Base-by-base conservation (phyloP, 2,888 invertebrate species). In the Drosophila lutescens region DNA sequence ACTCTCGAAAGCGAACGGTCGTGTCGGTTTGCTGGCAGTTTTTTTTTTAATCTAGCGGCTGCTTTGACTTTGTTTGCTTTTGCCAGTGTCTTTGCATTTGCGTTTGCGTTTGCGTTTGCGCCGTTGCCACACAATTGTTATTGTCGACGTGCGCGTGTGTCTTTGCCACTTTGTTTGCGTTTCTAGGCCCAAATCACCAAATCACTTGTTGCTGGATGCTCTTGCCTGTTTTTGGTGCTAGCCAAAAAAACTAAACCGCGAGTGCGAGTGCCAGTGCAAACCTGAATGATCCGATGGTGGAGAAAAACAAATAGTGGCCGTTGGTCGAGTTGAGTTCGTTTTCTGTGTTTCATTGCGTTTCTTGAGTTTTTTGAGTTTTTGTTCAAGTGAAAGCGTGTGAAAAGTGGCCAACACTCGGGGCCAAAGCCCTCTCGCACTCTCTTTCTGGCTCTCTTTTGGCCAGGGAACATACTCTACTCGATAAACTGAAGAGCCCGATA, bases 371-470 rank as follows among this genome's bases (percentile, higher is more conserved):
- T 44, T 49, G 49, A 17, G 32, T 49, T 75, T 68, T 60, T 68
- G 51, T 76, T 54, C 56, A 74, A 86, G 83, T 84, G 83, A 84
- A 84, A 84, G 83, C 86, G 83, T 86, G 83, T 81, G 83, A 86
- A 83, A 80, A 79, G 75, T 61, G 70, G 63, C 46, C 56, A 59
- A 55, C 43, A 23, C 54, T 50, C 62, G 63, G 76, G 79, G 73
- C 56, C 59, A 62, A 63, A 54, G 44, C 49, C 59, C 76, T 51
- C 56, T 43, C 15, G 15, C 36, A 55, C 51, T 62, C 26, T 40
- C 46, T 54, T 41, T 13, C 17, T 20, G 53, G 34, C 36, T 43
- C 41, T 46, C 47, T 47, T 47, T 32, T 17, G 47, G 55, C 44
- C 20, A 40, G 17, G 12, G 41, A 20, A 23, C 23, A 7, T 41